phyloP scores from a whole-genome alignment of 2,797 vertebrate genomes.

The Pseudochirops cupreus region DNA sequence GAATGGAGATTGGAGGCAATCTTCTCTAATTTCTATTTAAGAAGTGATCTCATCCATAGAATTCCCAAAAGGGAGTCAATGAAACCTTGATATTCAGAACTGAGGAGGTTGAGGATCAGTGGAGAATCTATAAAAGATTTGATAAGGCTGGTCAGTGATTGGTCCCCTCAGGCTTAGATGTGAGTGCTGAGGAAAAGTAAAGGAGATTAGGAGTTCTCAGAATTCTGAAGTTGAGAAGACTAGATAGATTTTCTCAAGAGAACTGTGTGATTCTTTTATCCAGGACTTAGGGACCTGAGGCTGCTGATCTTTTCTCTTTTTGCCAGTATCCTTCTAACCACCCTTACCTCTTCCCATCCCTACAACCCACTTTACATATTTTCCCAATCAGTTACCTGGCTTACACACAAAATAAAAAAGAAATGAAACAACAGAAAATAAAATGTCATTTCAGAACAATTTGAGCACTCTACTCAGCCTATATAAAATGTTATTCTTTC shows the following conservation, averaged over 20 bases:
- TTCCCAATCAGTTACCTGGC: neutral
- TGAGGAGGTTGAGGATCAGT: neutral
- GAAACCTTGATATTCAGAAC: neutral
- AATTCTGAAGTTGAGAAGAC: neutral
- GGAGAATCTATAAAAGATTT: neutral
- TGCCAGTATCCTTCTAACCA: neutral
- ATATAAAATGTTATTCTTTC: neutral
- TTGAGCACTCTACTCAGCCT: neutral
- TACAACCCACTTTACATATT: neutral
- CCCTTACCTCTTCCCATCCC: neutral
- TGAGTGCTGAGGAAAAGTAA: neutral
- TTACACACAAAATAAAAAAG: neutral
- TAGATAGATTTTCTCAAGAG: neutral
- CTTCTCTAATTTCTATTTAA: neutral
- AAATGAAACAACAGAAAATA: neutral
- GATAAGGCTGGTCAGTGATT: too few species aligned
- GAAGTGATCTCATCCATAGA: neutral
- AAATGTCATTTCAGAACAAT: neutral
- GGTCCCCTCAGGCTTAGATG: too few species aligned
- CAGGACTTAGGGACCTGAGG: neutral
- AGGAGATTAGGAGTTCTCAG: neutral
- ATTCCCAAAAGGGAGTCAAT: neutral
- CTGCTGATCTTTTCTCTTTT: neutral
- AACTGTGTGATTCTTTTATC: neutral
- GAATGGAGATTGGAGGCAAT: neutral